phyloP scores from a whole-genome alignment of 2,113 vertebrate genomes.

The Hippocampus zosterae region DNA sequence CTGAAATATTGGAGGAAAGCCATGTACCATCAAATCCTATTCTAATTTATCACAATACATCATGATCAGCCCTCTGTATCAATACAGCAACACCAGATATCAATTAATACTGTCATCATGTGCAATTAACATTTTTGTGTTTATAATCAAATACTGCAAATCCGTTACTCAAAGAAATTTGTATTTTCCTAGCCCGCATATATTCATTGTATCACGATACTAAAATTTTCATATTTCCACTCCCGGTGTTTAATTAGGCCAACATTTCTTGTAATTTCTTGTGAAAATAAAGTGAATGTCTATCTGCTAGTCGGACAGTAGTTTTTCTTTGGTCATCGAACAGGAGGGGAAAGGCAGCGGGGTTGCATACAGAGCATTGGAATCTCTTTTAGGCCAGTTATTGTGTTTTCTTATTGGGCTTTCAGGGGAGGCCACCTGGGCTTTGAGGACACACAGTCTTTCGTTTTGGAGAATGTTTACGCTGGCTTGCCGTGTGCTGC shows the following conservation, averaged over 20 bases:
- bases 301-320: background rate
- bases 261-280: background rate
- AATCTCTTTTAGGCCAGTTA: background rate
- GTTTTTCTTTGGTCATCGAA: background rate
- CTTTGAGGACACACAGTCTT: conserved; percentile 28
- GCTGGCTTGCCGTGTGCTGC: conserved; percentile 17
- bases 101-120: background rate
- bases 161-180: too few species aligned
- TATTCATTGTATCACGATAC: too few species aligned
- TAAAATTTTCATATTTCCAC: too few species aligned
- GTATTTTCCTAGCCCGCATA: too few species aligned
- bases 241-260: too few species aligned
- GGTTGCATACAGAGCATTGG: background rate
- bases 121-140: too few species aligned
- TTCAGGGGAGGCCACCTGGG: background rate
- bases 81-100: background rate
- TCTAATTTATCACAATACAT: too few species aligned
- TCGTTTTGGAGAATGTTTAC: conserved; percentile 45
- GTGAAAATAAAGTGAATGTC: background rate
- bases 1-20: too few species aligned
- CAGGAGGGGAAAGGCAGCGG: background rate
- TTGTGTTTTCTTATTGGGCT: background rate
- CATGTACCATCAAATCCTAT: too few species aligned
- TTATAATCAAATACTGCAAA: too few species aligned
- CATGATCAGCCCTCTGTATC: background rate